Conservation (phyloP, 2,113 vertebrate genomes). For the Plecturocebus donacophilus region DNA sequence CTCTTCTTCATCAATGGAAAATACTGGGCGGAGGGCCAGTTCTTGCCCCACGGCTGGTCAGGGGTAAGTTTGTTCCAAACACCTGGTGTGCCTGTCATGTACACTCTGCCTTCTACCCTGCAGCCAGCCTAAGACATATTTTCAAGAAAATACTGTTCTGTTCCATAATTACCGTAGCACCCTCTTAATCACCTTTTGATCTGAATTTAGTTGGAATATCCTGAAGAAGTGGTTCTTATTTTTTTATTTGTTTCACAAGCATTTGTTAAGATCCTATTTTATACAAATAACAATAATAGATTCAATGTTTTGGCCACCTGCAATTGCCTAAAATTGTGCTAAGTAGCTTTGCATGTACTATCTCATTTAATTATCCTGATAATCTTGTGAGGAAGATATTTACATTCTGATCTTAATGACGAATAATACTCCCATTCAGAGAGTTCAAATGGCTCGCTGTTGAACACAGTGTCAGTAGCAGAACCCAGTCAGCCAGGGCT, state of each 20-base stretch:
- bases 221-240: background rate
- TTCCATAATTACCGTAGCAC: background rate
- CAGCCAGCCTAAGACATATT: background rate
- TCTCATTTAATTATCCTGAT: background rate
- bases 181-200: background rate
- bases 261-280: background rate
- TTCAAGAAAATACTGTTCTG: background rate
- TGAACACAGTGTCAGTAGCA: background rate
- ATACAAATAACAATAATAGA: background rate
- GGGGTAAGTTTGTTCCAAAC: conserved; percentile 89
- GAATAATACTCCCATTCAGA: background rate
- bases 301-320: background rate
- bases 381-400: background rate
- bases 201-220: background rate
- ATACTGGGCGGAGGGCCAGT: conserved; percentile 94
- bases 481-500: background rate
- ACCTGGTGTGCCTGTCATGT: background rate
- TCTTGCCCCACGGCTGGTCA: conserved; percentile 96
- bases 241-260: background rate
- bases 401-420: background rate
- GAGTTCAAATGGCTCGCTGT: background rate
- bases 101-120: background rate
- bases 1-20: conserved; percentile 93
- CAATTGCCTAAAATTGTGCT: background rate
- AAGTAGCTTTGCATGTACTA: background rate